Conservation (phyloP, 1,140 invertebrate species). For the Lepidurus couesii region DNA sequence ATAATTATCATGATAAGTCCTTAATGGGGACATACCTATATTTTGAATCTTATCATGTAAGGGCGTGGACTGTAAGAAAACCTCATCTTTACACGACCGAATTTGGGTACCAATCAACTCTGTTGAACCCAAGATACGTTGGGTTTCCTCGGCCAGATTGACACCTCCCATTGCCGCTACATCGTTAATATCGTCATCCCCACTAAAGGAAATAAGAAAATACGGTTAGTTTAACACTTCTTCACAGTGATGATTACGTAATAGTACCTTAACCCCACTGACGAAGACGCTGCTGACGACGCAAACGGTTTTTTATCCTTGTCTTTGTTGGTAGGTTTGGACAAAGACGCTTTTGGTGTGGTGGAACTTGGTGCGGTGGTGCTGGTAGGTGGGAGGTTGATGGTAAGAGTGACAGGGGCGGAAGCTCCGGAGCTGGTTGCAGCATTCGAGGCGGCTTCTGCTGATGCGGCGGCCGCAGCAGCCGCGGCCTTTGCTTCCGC, state of each 20-base stretch:
- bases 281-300: conserved; percentile 46
- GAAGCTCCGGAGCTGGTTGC: conserved; percentile 33
- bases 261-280: conserved; percentile 34
- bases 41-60: conserved; percentile 72
- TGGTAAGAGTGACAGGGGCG: conserved; percentile 31
- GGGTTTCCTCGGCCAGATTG: conserved; percentile 93
- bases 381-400: conserved; percentile 34
- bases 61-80: conserved; percentile 70
- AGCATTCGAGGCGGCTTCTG: conserved; percentile 35
- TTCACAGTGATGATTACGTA: not conserved
- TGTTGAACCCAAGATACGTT: conserved; percentile 88
- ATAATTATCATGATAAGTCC: not conserved
- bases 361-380: conserved; percentile 27
- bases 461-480: conserved; percentile 35
- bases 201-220: conserved; percentile 46
- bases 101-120: conserved; percentile 95
- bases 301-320: conserved; percentile 55
- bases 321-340: conserved; percentile 50
- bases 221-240: not conserved
- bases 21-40: conserved; percentile 52
- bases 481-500: conserved; percentile 33
- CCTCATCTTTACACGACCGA: conserved; percentile 90
- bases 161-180: conserved; percentile 98
- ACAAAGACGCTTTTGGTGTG: conserved; percentile 35
- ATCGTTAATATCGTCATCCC: conserved; percentile 95